Base-by-base conservation (phyloP, 2,888 invertebrate genomes). In the Podabrus alpinus region DNA sequence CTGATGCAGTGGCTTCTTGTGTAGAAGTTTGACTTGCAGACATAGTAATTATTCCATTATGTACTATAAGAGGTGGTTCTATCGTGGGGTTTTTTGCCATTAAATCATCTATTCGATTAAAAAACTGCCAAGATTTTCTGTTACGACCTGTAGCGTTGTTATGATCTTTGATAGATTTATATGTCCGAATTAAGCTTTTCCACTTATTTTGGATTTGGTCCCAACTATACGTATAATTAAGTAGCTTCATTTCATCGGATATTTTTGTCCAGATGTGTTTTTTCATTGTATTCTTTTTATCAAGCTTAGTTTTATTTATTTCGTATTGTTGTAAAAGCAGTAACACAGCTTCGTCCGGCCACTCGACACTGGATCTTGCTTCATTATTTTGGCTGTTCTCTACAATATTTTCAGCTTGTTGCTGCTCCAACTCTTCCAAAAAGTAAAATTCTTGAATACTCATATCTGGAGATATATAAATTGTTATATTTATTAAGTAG, bases 231-330 rank as follows among this genome's bases (percentile, higher is more conserved):
- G 1, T 15, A n/a, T 59, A 15, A n/a, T 59, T 59, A 15, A 15
- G 59, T 5, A n/a, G n/a, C 5, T 59, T 59, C 68, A 68, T 68
- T 15, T 29, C 45, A 15, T 25, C 16, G 16, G 29, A 25, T 15
- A 68, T 45, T 68, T 68, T 68, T n/a, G 29, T 17, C 68, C 68
- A 68, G 15, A 68, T 29, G 15, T 29, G 68, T 68, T 68, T 68
- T 68, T 68, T 68, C 68, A 68, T 68, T 11, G 68, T 21, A 24
- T 66, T 24, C 15, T 66, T 66, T 66, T 66, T 66, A 25, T 17
- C 45, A 15, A 68, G 45, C 9, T 13, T 16, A 16, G 29, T 68
- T 45, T 45, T 68, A 45, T 68, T n/a, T 45, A 15, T 24, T 45
- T 68, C 68, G 15, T 45, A 45, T 68, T 67, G 67, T 25, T 67